A percentile compares a stretch with the other conserved stretches of the same genome.
These are phyloP conservation scores for Neria commutata DNA, from an alignment of 2,888 invertebrate genomes.

Conservation along the genomic window DNA sequence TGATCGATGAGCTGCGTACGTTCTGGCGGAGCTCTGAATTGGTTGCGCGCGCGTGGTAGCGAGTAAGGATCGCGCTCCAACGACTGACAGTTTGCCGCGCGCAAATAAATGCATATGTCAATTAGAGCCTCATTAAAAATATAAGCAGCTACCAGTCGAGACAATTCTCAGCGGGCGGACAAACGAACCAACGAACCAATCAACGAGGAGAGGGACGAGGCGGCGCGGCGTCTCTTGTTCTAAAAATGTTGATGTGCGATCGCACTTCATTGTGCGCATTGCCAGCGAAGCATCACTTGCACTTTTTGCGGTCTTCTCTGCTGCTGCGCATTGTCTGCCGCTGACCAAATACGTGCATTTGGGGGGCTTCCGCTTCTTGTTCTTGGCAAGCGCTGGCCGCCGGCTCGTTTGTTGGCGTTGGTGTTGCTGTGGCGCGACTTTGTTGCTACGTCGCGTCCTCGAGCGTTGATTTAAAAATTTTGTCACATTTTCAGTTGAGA, in stretches of 20 bases:
- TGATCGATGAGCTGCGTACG: constrained; percentile 43
- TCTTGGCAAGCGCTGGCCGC: constrained; percentile 1
- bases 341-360: neutral
- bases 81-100: constrained; percentile 13
- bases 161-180: constrained; percentile 3
- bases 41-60: neutral
- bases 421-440: constrained; percentile 28
- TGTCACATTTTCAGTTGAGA: constrained; percentile 60
- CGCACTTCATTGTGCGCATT: constrained; percentile 29
- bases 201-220: neutral
- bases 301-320: constrained; percentile 39
- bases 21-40: constrained; percentile 5
- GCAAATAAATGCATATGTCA: constrained; percentile 59
- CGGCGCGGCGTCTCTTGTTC: constrained; percentile 4
- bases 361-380: neutral
- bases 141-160: constrained; percentile 22
- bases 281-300: constrained; percentile 49
- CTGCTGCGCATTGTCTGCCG: neutral
- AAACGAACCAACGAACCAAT: neutral
- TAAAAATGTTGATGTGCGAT: constrained; percentile 28
- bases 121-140: constrained; percentile 60
- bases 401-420: constrained; percentile 21
- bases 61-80: constrained; percentile 14
- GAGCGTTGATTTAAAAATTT: constrained; percentile 58
- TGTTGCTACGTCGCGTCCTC: constrained; percentile 28